phyloP scores from a whole-genome alignment of 2,113 vertebrate genomes.

The Caranx melampygus region DNA sequence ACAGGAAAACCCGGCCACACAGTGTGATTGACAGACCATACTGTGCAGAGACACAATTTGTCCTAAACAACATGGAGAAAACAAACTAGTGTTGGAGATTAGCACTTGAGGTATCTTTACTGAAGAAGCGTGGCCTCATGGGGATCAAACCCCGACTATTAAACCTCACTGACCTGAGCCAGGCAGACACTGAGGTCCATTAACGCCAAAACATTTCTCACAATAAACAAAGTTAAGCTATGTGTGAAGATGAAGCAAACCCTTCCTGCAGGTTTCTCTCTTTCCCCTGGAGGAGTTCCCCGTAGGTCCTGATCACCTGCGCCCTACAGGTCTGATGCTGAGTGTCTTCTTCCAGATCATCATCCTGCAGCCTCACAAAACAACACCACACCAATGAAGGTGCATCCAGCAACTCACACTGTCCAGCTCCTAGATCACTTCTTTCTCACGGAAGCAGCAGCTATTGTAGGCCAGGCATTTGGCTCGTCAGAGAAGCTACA shows the following conservation, averaged over 20 bases:
- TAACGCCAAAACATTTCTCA: slow-evolving; percentile 35
- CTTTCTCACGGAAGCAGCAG: slow-evolving; percentile 7
- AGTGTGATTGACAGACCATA: slow-evolving; percentile 22
- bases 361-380: slow-evolving; percentile 11
- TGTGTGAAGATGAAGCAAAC: slow-evolving; percentile 2
- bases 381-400: slow-evolving; percentile 24
- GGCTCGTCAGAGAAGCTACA: slow-evolving; percentile 25
- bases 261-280: neutral
- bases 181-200: slow-evolving; percentile 43
- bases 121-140: slow-evolving; percentile 15
- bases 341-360: neutral
- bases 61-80: neutral
- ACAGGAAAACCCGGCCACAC: slow-evolving; percentile 12
- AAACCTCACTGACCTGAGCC: slow-evolving; percentile 11
- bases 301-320: neutral
- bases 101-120: slow-evolving; percentile 30
- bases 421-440: neutral
- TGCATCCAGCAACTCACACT: slow-evolving; percentile 6
- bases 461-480: slow-evolving; percentile 18
- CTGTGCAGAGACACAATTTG: slow-evolving; percentile 8
- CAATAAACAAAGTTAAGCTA: slow-evolving; percentile 16
- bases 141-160: slow-evolving; percentile 29
- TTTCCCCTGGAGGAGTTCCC: slow-evolving; percentile 8
- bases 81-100: slow-evolving; percentile 21
- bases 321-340: neutral